phyloP scores from a whole-genome alignment of 1,140 invertebrate genomes.

The Drosophila grimshawi region DNA sequence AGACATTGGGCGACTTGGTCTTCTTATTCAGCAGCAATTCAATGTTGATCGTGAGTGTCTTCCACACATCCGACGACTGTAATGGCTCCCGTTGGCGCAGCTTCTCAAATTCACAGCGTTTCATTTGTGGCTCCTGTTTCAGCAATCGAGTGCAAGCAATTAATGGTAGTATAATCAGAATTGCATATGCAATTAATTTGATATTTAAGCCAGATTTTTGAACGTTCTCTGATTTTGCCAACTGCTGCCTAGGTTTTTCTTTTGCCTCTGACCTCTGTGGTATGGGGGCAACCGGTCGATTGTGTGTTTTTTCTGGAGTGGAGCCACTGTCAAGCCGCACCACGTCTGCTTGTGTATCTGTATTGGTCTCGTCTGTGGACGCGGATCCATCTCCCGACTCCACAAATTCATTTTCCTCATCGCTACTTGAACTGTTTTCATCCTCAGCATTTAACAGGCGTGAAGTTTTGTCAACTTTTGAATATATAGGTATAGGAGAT shows the following conservation, averaged over 20 bases:
- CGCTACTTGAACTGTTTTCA: neutral
- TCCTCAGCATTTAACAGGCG: neutral
- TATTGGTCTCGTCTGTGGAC: neutral
- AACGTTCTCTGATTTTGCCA: neutral
- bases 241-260: neutral
- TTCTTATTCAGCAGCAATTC: slow-evolving; percentile 66
- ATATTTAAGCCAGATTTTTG: neutral
- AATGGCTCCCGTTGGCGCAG: slow-evolving; percentile 21
- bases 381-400: slow-evolving; percentile 7
- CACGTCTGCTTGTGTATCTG: neutral
- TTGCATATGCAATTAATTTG: neutral
- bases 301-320: neutral
- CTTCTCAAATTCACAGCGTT: slow-evolving; percentile 42
- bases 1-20: slow-evolving; percentile 50
- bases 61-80: slow-evolving; percentile 56
- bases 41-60: slow-evolving; percentile 49
- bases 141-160: neutral
- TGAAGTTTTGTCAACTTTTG: neutral
- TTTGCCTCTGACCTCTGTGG: neutral
- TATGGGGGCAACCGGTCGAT: neutral
- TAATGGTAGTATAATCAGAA: slow-evolving; percentile 4
- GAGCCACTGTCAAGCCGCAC: neutral
- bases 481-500: neutral
- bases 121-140: neutral
- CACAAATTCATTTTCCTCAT: slow-evolving; percentile 11